Evolutionary conservation across 2,113 vertebrate species (phyloP), one percentile per base, ranked within the genome.

Genomic region (Fulmarus glacialis): DNA sequence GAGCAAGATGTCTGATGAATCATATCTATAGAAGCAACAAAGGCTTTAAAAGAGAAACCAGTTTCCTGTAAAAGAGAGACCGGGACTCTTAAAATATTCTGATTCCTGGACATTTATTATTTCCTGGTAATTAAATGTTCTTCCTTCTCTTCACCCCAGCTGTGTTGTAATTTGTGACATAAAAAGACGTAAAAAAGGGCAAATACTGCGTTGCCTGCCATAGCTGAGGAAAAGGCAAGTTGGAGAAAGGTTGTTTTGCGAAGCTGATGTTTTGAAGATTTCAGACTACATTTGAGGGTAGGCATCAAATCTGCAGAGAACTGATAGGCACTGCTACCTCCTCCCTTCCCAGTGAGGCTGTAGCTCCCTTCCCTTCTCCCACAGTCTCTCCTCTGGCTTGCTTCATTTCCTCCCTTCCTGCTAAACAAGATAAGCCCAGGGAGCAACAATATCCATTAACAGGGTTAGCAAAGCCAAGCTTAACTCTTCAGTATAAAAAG

Each of bases 371-470:
- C 48, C 22, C 56, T 74, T 52, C 52, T 86, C 55, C 92, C 48
- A 8, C 19, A 60, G 79, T 19, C 79, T 53, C 91, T 95, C 50
- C 68, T 72, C 74, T 67, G 68, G 43, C 45, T 48, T 48, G 47
- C 74, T 90, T 59, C 27, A 26, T 73, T 59, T 67, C 43, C 60
- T 80, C 40, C 73, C 42, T 78, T 79, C 70, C 93, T 94, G 83
- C 59, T 91, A 34, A 74, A 78, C 74, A 47, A 63, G 87, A 82
- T 94, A 96, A 97, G 62, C 87, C 53, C 73, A 55, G 66, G 70
- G 79, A 90, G 74, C 58, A 91, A 48, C 16, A 77, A 47, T 40
- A 90, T 36, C 78, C 48, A 43, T 87, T 56, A 91, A 26, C 1
- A 73, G 53, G 87, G 87, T 94, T 42, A 91, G 87, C 55, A 82